phyloP scores from a whole-genome alignment of 2,113 vertebrate genomes.

The Eira barbara region DNA sequence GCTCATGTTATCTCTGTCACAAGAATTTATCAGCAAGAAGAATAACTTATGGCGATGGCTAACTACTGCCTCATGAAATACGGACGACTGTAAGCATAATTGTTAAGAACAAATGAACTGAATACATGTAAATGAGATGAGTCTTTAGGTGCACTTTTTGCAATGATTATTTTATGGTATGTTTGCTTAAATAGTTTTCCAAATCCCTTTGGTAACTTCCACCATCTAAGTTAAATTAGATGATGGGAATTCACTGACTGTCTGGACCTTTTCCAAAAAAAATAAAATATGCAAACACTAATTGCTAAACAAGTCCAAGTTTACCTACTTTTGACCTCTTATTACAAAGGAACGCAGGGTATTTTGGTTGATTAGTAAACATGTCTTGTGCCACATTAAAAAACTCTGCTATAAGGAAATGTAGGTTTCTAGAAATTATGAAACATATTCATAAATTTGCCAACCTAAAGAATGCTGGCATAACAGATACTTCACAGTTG shows the following conservation, averaged over 20 bases:
- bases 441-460: not conserved
- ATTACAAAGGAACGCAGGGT: not conserved
- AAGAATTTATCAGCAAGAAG: not conserved
- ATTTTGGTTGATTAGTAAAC: not conserved
- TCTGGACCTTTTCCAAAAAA: not conserved
- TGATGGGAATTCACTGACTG: not conserved
- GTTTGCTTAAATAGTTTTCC: not conserved
- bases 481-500: not conserved
- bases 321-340: not conserved
- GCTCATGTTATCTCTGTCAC: not conserved
- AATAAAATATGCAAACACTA: not conserved
- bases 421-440: not conserved
- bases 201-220: not conserved
- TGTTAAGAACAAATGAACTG: not conserved
- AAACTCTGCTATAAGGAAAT: not conserved
- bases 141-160: not conserved
- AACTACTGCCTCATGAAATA: not conserved
- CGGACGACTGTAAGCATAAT: not conserved
- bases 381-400: not conserved
- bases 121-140: not conserved
- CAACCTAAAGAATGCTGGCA: not conserved
- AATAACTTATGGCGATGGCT: not conserved
- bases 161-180: not conserved
- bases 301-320: not conserved
- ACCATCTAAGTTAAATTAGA: not conserved